These are phyloP conservation scores for Nyctalus aviator DNA, from an alignment of 2,797 vertebrate species.

Conservation along the genomic window DNA sequence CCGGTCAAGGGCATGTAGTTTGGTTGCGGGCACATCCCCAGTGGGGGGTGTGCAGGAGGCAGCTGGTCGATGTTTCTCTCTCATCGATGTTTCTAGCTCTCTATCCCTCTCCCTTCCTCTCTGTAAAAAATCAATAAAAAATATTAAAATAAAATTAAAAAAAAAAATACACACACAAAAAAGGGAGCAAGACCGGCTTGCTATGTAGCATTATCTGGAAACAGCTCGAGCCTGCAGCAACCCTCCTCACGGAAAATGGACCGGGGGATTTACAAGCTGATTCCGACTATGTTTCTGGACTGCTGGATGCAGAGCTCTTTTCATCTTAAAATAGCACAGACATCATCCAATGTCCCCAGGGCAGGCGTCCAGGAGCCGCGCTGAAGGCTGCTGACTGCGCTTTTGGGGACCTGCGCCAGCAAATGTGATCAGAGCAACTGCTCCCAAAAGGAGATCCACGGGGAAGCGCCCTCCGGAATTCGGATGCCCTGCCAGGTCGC, in stretches of 20 bases:
- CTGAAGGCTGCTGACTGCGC: slow-evolving; percentile 60
- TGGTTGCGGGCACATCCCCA: too few relatives aligned
- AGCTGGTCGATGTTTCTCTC: too few relatives aligned
- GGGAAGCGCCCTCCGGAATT: background rate
- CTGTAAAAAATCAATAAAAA: too few relatives aligned
- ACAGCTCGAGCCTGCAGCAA: background rate
- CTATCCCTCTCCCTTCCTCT: too few relatives aligned
- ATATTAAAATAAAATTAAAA: too few relatives aligned
- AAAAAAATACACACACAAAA: background rate
- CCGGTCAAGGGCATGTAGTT: too few relatives aligned
- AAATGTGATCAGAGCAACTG: background rate
- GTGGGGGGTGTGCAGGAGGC: too few relatives aligned
- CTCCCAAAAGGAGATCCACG: background rate
- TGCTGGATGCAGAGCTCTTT: slow-evolving; percentile 52
- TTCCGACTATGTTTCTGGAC: slow-evolving; percentile 54
- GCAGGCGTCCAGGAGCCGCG: slow-evolving; percentile 59
- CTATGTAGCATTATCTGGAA: background rate
- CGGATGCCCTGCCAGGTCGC: background rate
- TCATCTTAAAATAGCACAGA: slow-evolving; percentile 74
- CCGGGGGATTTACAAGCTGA: slow-evolving; percentile 25
- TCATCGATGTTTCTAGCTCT: too few relatives aligned
- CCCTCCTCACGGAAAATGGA: background rate
- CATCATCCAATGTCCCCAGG: slow-evolving; percentile 68
- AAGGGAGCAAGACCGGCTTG: background rate
- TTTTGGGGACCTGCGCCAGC: slow-evolving; percentile 44